Percentiles rank a stretch among this genome's conserved stretches.
These are phyloP conservation scores for Hemichromis elongatus DNA, from an alignment of 2,113 vertebrate genomes.

Conservation along the genomic window DNA sequence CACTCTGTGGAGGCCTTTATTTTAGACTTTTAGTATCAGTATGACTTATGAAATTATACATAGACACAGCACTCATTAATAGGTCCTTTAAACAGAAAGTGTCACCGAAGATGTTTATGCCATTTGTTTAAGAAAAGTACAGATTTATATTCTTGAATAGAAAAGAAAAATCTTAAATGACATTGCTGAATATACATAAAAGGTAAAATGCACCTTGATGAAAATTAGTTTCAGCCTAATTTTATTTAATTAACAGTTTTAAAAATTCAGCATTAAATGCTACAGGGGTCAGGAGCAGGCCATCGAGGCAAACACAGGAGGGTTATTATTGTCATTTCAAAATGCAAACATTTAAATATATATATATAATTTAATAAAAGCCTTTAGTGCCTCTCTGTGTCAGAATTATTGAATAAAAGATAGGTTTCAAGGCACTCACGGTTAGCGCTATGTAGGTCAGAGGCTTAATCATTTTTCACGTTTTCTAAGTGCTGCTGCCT, in stretches of 20 bases:
- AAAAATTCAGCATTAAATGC: not conserved
- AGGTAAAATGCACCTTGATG: not conserved
- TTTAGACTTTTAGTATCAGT: not conserved
- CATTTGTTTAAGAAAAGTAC: not conserved
- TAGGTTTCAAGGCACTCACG: not conserved
- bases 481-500: not conserved
- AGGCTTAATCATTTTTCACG: not conserved
- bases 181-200: not conserved
- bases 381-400: not conserved
- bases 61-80: not conserved
- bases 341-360: too few species aligned
- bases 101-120: not conserved
- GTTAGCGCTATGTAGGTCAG: constrained; percentile 12
- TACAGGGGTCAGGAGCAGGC: not conserved
- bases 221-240: not conserved
- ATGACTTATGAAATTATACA: not conserved
- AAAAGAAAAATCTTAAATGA: not conserved
- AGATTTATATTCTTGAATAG: not conserved
- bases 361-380: too few species aligned
- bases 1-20: not conserved
- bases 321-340: not conserved
- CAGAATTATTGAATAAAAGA: not conserved
- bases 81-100: not conserved
- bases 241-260: not conserved
- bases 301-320: not conserved